A percentile compares a stretch with the other conserved stretches of the same genome.
These are phyloP conservation scores for Furnarius figulus DNA, from an alignment of 2,113 vertebrate species.

Conservation along the genomic window DNA sequence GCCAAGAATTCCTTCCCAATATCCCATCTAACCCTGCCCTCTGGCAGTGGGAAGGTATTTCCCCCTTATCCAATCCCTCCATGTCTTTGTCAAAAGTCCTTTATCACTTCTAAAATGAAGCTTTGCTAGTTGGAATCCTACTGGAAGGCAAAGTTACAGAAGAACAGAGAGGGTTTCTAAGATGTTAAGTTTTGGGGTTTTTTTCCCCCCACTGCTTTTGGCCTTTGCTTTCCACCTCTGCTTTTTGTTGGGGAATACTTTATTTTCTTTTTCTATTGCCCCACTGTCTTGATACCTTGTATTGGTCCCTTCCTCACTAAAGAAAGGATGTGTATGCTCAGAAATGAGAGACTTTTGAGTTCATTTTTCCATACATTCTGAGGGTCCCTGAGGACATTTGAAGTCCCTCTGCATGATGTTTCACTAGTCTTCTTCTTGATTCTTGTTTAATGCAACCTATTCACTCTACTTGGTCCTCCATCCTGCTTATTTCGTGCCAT, in stretches of 20 bases:
- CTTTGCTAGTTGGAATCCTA: background rate
- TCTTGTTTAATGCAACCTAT: background rate
- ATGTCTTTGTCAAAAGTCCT: background rate
- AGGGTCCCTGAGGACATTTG: background rate
- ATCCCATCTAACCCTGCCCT: background rate
- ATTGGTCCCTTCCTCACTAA: background rate
- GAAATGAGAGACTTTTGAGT: background rate
- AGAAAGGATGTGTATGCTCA: background rate
- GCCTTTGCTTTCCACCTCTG: background rate
- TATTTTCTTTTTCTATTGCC: background rate
- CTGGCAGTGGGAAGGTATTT: background rate
- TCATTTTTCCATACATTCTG: background rate
- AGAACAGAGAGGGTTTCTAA: background rate
- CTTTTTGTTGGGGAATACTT: background rate
- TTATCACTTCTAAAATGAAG: background rate
- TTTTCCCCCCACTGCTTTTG: rapidly evolving
- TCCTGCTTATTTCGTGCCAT: background rate
- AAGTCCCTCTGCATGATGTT: background rate
- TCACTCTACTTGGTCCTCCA: background rate
- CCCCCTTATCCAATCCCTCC: background rate
- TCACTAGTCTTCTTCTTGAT: background rate
- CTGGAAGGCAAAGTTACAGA: background rate
- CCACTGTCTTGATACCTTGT: background rate
- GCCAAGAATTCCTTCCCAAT: background rate
- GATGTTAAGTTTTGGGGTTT: background rate